Percentiles rank a stretch among this genome's conserved stretches.
These are phyloP conservation scores for Heliothis virescens DNA, from an alignment of 1,140 invertebrate species.

Conservation along the genomic window DNA sequence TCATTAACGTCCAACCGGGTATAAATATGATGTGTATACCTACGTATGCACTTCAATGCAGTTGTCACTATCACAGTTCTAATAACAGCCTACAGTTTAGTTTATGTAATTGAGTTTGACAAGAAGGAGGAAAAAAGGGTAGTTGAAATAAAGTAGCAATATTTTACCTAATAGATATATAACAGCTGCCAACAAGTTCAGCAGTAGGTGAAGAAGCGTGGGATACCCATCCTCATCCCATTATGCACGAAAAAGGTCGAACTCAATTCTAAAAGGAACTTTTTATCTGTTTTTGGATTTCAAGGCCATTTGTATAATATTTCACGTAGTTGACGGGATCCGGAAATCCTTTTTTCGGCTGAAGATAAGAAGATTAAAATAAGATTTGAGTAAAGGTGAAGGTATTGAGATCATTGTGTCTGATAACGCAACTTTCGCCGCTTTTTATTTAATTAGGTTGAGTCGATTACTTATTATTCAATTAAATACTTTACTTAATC, in stretches of 20 bases:
- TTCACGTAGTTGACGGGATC: slow-evolving; percentile 1
- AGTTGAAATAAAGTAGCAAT: not conserved
- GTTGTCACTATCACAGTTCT: not conserved
- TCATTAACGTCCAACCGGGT: not conserved
- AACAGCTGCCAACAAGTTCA: slow-evolving; percentile 30
- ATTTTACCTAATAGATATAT: not conserved
- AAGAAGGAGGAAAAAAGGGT: no score
- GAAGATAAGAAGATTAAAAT: slow-evolving; percentile 18
- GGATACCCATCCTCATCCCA: slow-evolving; percentile 45
- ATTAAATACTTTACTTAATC: no score
- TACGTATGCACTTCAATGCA: not conserved
- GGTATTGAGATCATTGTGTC: slow-evolving; percentile 7
- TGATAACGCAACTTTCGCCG: not conserved
- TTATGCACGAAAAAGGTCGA: slow-evolving; percentile 51
- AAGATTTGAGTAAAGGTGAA: slow-evolving; percentile 1
- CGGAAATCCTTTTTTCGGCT: not conserved
- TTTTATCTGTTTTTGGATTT: slow-evolving; percentile 53
- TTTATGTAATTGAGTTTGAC: no score
- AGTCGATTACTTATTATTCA: not conserved
- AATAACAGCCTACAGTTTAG: not conserved
- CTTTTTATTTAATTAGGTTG: not conserved
- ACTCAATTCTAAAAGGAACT: slow-evolving; percentile 44
- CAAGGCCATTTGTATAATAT: slow-evolving; percentile 44
- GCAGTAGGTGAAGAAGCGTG: slow-evolving; percentile 41
- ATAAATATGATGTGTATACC: not conserved